phyloP scores from a whole-genome alignment of 2,888 invertebrate species.

The Iphiclides podalirius region DNA sequence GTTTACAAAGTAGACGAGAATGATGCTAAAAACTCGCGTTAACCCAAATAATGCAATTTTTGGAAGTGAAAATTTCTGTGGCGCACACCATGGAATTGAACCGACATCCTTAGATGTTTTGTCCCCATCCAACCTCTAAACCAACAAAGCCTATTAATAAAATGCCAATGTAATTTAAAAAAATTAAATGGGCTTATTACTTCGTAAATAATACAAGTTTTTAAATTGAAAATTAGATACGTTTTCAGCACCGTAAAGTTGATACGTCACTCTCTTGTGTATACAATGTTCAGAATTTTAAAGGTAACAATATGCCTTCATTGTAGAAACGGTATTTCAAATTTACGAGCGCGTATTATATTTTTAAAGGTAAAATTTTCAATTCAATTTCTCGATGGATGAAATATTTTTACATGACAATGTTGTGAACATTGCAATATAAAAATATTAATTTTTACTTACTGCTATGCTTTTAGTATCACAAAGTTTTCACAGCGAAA shows the following conservation, averaged over 20 bases:
- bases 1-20: too few relatives aligned
- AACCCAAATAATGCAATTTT: too few relatives aligned
- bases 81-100: too few relatives aligned
- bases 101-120: too few relatives aligned
- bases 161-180: too few relatives aligned
- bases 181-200: too few relatives aligned
- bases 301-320: constrained; percentile 18
- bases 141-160: too few relatives aligned
- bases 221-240: constrained; percentile 18
- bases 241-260: constrained; percentile 12
- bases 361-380: constrained; percentile 14
- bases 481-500: not conserved
- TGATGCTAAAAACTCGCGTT: too few relatives aligned
- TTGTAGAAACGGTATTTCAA: constrained; percentile 15
- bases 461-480: constrained; percentile 19
- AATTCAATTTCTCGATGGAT: constrained; percentile 22
- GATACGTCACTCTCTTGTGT: constrained; percentile 3
- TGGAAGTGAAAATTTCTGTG: too few relatives aligned
- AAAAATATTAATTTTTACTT: constrained; percentile 43
- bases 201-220: too few relatives aligned
- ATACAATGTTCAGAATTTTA: constrained; percentile 11
- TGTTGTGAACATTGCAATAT: constrained; percentile 43
- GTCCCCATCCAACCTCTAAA: too few relatives aligned
- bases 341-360: constrained; percentile 18
- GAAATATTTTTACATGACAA: constrained; percentile 31